Conservation (phyloP, 1,140 invertebrate species). For the Ceratosolen fusciceps region DNA sequence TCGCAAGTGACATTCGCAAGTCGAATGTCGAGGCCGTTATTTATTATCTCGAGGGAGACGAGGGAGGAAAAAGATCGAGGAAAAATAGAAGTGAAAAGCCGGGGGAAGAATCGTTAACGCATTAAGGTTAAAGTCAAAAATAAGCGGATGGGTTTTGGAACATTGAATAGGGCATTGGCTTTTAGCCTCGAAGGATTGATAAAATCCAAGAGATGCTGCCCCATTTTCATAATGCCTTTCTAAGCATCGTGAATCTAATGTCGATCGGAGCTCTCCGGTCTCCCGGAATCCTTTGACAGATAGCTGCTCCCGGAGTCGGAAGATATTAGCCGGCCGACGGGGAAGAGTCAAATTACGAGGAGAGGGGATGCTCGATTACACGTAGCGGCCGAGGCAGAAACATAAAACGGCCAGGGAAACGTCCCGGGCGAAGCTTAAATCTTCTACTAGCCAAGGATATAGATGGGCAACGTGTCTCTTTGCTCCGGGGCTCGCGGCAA, state of each 20-base stretch:
- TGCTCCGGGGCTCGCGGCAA: too few species aligned
- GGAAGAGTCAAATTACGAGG: neutral
- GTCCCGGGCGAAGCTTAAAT: constrained; percentile 24
- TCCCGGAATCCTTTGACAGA: neutral
- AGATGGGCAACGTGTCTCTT: constrained; percentile 24
- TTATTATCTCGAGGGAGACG: too few species aligned
- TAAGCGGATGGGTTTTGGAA: neutral
- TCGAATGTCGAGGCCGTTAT: too few species aligned
- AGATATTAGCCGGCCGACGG: neutral
- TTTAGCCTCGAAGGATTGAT: neutral
- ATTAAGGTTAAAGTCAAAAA: neutral
- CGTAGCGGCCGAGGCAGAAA: neutral
- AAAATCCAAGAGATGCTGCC: too few species aligned
- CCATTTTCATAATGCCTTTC: neutral
- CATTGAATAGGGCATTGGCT: neutral
- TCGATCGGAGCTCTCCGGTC: too few species aligned
- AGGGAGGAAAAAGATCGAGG: too few species aligned
- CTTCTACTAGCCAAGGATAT: constrained; percentile 39
- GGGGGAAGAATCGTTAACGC: too few species aligned
- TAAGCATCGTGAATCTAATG: neutral
- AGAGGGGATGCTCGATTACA: neutral
- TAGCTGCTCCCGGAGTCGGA: too few species aligned
- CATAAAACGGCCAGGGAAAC: neutral
- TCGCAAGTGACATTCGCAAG: too few species aligned
- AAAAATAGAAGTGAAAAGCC: too few species aligned